Conservation (phyloP, 2,888 invertebrate species). For the Drosophila koepferae region DNA sequence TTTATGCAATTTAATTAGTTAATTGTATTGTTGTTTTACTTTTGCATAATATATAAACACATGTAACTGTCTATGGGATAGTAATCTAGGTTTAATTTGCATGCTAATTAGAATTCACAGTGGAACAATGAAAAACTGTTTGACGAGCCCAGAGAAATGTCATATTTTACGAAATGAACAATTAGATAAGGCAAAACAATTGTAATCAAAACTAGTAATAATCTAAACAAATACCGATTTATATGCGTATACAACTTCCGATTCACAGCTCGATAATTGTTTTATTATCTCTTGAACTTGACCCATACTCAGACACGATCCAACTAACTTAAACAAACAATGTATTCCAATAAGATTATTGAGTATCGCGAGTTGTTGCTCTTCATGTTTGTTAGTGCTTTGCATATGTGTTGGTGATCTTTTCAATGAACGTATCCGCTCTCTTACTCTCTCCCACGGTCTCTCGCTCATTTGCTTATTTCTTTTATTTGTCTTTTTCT, state of each 20-base stretch:
- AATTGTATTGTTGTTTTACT: constrained; percentile 24
- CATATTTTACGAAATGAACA: constrained; percentile 48
- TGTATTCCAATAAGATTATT: constrained; percentile 29
- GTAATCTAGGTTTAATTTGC: constrained; percentile 46
- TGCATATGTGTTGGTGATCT: constrained; percentile 20
- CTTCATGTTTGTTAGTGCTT: constrained; percentile 1
- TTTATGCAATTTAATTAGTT: not conserved
- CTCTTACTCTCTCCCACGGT: constrained; percentile 8
- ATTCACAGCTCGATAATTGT: constrained; percentile 13
- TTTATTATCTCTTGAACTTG: constrained; percentile 53
- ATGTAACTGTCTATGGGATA: constrained; percentile 13
- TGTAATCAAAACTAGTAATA: constrained; percentile 37
- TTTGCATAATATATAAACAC: constrained; percentile 19
- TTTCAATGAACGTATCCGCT: constrained; percentile 41
- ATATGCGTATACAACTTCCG: constrained; percentile 35
- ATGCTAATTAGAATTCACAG: constrained; percentile 52
- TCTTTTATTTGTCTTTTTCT: constrained; percentile 23
- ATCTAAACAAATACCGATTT: constrained; percentile 1
- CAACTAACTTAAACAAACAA: constrained; percentile 4
- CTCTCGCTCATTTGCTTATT: not conserved
- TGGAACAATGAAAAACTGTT: constrained; percentile 48
- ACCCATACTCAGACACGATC: constrained; percentile 36
- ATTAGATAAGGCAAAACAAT: constrained; percentile 52
- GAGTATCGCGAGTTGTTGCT: constrained; percentile 5
- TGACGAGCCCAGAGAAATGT: constrained; percentile 17